Conservation (phyloP, 1,140 invertebrate species). For the Anoplophora glabripennis region DNA sequence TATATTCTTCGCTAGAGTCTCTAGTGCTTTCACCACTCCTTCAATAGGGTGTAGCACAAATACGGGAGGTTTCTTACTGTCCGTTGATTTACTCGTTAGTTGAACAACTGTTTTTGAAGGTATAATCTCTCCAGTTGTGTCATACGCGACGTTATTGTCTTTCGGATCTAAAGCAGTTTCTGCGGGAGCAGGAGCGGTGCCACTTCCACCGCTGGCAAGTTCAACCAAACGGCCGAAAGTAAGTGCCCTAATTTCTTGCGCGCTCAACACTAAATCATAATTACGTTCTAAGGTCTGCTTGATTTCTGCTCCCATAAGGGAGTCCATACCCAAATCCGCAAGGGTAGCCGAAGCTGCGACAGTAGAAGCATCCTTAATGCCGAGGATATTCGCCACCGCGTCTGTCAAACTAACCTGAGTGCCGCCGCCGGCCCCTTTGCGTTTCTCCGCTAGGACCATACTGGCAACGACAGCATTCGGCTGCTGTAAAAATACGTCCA, state of each 20-base stretch:
- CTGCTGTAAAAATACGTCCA: constrained; percentile 87
- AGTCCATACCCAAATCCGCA: constrained; percentile 94
- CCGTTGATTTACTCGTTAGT: constrained; percentile 52
- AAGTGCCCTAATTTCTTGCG: constrained; percentile 82
- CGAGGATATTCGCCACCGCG: constrained; percentile 81
- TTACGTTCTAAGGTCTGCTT: constrained; percentile 93
- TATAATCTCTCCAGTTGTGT: constrained; percentile 55
- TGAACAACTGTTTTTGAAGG: constrained; percentile 63
- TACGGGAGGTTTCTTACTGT: constrained; percentile 49
- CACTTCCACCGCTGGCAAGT: constrained; percentile 56
- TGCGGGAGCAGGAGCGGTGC: constrained; percentile 34
- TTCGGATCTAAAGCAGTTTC: constrained; percentile 24
- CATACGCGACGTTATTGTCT: constrained; percentile 53
- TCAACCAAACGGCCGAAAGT: constrained; percentile 72
- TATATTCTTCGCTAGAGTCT: constrained; percentile 66
- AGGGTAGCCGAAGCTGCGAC: constrained; percentile 72
- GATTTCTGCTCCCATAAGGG: constrained; percentile 96
- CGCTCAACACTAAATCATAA: constrained; percentile 83
- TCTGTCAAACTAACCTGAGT: constrained; percentile 62
- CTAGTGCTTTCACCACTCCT: constrained; percentile 72
- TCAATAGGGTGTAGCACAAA: constrained; percentile 83
- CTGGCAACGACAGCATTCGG: constrained; percentile 81
- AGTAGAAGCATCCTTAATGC: constrained; percentile 79
- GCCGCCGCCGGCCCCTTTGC: constrained; percentile 50
- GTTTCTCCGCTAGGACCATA: constrained; percentile 76